Evolutionary conservation across 2,888 invertebrate genomes (phyloP).

Genomic region (Drosophila peninsularis): DNA sequence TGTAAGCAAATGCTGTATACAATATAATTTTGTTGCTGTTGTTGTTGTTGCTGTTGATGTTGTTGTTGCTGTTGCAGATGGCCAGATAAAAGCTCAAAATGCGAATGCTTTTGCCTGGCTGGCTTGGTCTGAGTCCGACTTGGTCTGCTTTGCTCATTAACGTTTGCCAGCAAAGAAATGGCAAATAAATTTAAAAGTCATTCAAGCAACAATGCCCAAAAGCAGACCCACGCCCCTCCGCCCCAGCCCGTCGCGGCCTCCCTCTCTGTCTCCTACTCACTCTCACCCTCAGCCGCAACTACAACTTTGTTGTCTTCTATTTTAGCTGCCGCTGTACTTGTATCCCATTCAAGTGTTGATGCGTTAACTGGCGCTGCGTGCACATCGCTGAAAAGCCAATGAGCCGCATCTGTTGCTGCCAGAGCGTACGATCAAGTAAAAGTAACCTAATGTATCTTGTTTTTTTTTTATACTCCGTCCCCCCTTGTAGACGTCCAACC

Average conservation of each 20-base stretch:
- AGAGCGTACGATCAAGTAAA: conserved; percentile 58
- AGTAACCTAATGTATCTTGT: conserved; percentile 65
- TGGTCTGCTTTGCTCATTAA: conserved; percentile 70
- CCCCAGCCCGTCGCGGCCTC: neutral
- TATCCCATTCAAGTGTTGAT: conserved; percentile 72
- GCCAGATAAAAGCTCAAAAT: conserved; percentile 78
- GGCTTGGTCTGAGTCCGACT: conserved; percentile 19
- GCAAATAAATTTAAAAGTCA: conserved; percentile 81
- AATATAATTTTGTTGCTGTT: conserved; percentile 67
- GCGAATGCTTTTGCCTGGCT: conserved; percentile 55
- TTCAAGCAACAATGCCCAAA: conserved; percentile 77
- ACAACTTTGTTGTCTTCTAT: conserved; percentile 46
- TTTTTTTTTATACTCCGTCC: neutral
- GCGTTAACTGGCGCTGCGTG: conserved; percentile 79
- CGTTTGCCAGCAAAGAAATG: conserved; percentile 75
- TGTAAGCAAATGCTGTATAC: conserved; percentile 70
- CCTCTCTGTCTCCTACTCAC: neutral
- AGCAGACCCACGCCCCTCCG: conserved; percentile 36
- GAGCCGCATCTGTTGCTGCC: conserved; percentile 64
- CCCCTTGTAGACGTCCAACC: conserved; percentile 23
- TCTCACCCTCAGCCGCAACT: conserved; percentile 26
- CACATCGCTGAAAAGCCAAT: conserved; percentile 77
- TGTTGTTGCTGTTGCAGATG: conserved; percentile 63
- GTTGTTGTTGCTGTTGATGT: conserved; percentile 31
- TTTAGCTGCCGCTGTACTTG: conserved; percentile 39